Conservation (phyloP, 2,113 vertebrate genomes). For the Rhinogobius similis region DNA sequence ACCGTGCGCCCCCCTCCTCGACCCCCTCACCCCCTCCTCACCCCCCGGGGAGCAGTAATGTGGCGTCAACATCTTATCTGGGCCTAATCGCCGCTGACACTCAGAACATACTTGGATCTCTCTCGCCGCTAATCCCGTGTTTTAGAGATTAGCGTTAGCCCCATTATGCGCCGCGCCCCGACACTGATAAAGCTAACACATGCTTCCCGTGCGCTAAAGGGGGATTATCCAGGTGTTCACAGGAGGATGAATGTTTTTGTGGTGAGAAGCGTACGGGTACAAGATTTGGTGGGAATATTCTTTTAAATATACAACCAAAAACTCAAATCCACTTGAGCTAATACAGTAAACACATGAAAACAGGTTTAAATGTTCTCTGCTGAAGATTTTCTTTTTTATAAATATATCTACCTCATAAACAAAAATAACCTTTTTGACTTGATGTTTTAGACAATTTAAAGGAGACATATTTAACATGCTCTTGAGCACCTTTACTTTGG, state of each 20-base stretch:
- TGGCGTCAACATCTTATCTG: constrained; percentile 26
- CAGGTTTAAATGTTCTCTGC: no score
- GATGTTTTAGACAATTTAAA: no score
- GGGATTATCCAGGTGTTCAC: neutral
- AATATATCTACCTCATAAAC: no score
- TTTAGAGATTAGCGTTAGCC: constrained; percentile 63
- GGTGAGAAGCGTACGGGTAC: neutral
- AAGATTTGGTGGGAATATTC: neutral
- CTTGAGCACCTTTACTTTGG: no score
- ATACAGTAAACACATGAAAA: no score
- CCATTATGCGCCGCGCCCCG: constrained; percentile 39
- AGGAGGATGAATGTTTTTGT: neutral
- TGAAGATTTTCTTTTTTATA: no score
- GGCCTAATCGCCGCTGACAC: constrained; percentile 51
- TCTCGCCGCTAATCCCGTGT: constrained; percentile 56
- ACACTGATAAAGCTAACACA: constrained; percentile 22
- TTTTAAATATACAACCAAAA: no score
- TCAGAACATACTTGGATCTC: constrained; percentile 45
- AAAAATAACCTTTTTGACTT: no score
- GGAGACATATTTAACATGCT: no score
- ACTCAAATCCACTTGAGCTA: no score
- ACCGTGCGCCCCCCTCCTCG: constrained; percentile 17
- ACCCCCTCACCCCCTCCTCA: constrained; percentile 20
- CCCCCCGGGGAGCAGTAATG: constrained; percentile 17
- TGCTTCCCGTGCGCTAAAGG: neutral